These are phyloP conservation scores for Pelochelys cantorii DNA, from an alignment of 2,797 vertebrate species.

Conservation along the genomic window DNA sequence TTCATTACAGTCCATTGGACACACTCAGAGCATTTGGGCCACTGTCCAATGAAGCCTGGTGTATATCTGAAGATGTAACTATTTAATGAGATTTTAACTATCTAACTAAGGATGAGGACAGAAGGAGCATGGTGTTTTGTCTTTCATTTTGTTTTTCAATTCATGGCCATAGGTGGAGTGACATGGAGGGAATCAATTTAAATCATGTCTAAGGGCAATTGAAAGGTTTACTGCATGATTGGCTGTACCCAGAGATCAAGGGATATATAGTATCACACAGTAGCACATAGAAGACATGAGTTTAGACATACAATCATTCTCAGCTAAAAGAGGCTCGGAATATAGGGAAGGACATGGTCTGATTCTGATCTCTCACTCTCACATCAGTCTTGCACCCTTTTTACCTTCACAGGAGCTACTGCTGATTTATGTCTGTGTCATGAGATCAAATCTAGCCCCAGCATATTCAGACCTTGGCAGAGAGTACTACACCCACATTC, in stretches of 20 bases:
- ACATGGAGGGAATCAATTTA: neutral
- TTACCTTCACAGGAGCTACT: neutral
- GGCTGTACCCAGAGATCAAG: neutral
- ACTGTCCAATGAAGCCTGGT: fast-evolving
- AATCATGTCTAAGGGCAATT: neutral
- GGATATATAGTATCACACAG: neutral
- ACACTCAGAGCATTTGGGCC: neutral
- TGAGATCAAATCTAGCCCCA: neutral
- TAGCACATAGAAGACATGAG: fast-evolving
- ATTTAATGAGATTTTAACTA: neutral
- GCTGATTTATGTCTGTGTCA: neutral
- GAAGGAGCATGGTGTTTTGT: neutral
- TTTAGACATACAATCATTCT: neutral
- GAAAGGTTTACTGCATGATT: fast-evolving
- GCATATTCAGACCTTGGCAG: neutral
- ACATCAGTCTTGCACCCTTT: neutral
- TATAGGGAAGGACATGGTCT: neutral
- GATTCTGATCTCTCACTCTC: neutral
- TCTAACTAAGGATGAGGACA: fast-evolving
- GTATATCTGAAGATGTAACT: neutral
- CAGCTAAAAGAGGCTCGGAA: neutral
- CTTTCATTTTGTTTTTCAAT: neutral
- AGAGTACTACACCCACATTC: neutral
- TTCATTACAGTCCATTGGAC: neutral
- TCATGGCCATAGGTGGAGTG: neutral